Base-by-base conservation (phyloP, 2,797 vertebrate species). In the Megaceryle alcyon region DNA sequence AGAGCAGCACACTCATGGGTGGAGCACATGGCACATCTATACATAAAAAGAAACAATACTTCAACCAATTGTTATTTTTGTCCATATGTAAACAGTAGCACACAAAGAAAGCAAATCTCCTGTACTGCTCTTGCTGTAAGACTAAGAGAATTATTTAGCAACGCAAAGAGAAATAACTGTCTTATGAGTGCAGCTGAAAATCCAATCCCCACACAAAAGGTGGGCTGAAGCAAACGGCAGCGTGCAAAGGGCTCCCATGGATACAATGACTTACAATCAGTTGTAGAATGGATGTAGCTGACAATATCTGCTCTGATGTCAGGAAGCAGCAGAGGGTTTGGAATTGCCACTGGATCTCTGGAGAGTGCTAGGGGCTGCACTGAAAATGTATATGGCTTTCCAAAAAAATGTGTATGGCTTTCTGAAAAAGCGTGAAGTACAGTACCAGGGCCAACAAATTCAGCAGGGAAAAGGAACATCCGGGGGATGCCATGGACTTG, bases 1-100 rank as follows among this genome's bases (percentile, higher is more conserved):
- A 23, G 56, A 80, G 57, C 53, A 33, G 44, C 37, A 39, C 0
- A 1, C 39, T 85, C 88, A 68, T 2, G 70, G 92, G 88, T 92
- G 83, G 90, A 90, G 82, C 29, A 20, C 49, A 41, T 5, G 3
- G 80, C 37, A 35, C 73, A 31, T 41, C 68, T 22, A 56, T 31
- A 84, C 64, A 64, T 11, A 82, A 90, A 94, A 94, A 29, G 87
- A 94, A 95, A 96, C 90, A 88, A 39, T 39, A 85, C 49, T 78
- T 80, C 60, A 82, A 82, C 80, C 48, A 79, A 82, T 73, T 84
- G 85, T 88, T 95, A 82, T 84, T 96, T 95, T 88, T 87, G 92
- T 82, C 83, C 2, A 0, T 59, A 46, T 35, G 78, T 77, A 87
- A 96, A 95, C 60, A 89, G 35, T 29, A 80, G 51, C 64, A 75